Base-by-base conservation (phyloP, 2,888 invertebrate genomes). In the Sinohyriopsis cumingii region DNA sequence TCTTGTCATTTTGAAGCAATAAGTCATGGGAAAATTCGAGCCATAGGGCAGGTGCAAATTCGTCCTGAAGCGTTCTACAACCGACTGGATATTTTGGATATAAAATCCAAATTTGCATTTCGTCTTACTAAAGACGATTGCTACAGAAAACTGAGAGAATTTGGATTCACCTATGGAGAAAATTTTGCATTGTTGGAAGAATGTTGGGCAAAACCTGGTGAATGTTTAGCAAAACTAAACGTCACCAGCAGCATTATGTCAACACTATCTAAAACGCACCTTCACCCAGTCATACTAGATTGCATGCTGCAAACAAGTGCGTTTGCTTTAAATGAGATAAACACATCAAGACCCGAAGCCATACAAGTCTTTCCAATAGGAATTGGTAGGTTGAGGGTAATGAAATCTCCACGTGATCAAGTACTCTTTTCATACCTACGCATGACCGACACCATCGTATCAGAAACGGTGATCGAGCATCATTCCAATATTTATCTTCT, bases 251-350 rank as follows among this genome's bases (percentile, higher is more conserved):
- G 33, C 5, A 24, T 71, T 12, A n/a, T 22, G 15, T 5, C n/a
- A 15, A 53, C 54, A 24, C 19, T 71, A n/a, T 15, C 54, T 54
- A 15, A 57, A 45, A 63, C 60, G 5, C 20, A 20, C 19, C 24
- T 67, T 9, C 71, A 71, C 55, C 71, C 71, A 18, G 54, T 28
- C 33, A 63, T 71, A 7, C 54, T 71, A 24, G 71, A 71, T 45
- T 59, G 28, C 22, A 63, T 63, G 53, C 15, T 60, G 20, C 71
- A 71, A 54, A 56, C 71, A 33, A n/a, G 28, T 12, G 54, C 19
- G 18, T 59, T 24, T 20, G 59, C 59, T 18, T 53, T 56, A 22
- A 15, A 45, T 5, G 59, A 66, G 24, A n/a, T 59, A 24, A 56
- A 22, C 2, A 22, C 45, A 9, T 7, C 55, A 7, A 25, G 5